Conservation (phyloP, 2,888 invertebrate species). For the Troilus luridus region DNA sequence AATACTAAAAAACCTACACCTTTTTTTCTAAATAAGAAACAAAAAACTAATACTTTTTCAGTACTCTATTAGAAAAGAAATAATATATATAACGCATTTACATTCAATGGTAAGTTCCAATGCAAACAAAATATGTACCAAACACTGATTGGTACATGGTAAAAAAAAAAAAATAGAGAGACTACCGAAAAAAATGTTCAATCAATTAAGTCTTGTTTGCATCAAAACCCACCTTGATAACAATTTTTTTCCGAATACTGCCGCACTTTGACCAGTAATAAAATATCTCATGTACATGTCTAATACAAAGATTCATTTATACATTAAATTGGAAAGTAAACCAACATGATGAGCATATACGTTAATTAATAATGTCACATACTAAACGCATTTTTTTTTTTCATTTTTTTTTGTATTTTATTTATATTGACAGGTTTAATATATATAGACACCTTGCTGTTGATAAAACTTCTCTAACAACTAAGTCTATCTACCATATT, state of each 20-base stretch:
- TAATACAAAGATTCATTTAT: constrained; percentile 55
- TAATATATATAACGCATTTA: constrained; percentile 21
- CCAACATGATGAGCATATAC: constrained; percentile 61
- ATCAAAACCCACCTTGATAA: constrained; percentile 36
- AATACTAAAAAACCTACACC: constrained; percentile 56
- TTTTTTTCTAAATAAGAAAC: constrained; percentile 36
- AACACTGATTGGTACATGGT: neutral
- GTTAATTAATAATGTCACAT: constrained; percentile 59
- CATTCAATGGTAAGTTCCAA: constrained; percentile 39
- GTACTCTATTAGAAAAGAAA: neutral
- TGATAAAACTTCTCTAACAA: constrained; percentile 62
- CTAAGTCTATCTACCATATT: constrained; percentile 63
- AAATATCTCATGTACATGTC: constrained; percentile 58
- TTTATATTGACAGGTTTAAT: constrained; percentile 50
- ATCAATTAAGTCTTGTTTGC: constrained; percentile 30
- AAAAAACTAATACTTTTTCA: constrained; percentile 51
- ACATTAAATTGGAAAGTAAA: constrained; percentile 58
- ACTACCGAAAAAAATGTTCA: neutral
- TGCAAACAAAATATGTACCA: constrained; percentile 41
- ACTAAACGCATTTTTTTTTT: constrained; percentile 57
- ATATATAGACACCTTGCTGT: constrained; percentile 53
- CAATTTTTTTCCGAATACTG: constrained; percentile 22
- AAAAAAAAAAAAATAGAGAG: neutral
- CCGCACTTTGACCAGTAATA: constrained; percentile 60
- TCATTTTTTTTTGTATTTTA: neutral